Base-by-base conservation (phyloP, 2,888 invertebrate species). In the Ectobius pallidus region DNA sequence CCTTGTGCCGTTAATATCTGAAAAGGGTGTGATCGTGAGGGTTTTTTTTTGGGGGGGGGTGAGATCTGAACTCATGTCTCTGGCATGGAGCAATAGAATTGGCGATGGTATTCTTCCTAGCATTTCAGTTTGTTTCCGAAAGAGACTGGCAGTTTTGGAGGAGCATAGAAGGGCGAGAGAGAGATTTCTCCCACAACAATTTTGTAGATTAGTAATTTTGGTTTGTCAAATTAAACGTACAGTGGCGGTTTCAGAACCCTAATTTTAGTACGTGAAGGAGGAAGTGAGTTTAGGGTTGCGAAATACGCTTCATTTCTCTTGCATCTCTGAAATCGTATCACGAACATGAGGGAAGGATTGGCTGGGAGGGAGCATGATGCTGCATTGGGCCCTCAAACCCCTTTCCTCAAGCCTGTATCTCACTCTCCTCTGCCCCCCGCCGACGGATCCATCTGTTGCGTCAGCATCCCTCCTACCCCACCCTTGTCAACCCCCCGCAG, bases 371-470 rank as follows among this genome's bases (percentile, higher is more conserved):
- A n/a, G n/a, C n/a, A n/a, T n/a, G n/a, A 20, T 49, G 49, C 49
- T 22, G 16, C 20, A 55, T 22, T 27, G 55, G 9, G 16, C 16
- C 22, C 22, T 18, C 52, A 14, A 3, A 14, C 52, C 14, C 25
- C 14, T n/a, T 52, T 20, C 20, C 52, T 52, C 25, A 16, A 22
- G 49, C 49, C 49, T 49, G 49, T 49, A n/a, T n/a, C n/a, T 34
- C 34, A 14, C 14, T 27, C 55, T 14, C n/a, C n/a, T n/a, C n/a
- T n/a, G n/a, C n/a, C n/a, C 25, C 52, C 2, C 52, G 25, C 20
- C 25, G 63, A 16, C 25, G 46, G 30, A 65, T 65, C 65, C 65
- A 65, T 65, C 65, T 65, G 65, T 65, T 65, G 65, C 65, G 65
- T 65, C 65, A 65, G 65, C 65, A 65, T 22, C 65, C 16, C 16